A percentile compares a stretch with the other conserved stretches of the same genome.
phyloP scores from a whole-genome alignment of 1,140 invertebrate genomes.

The Diploscapter pachys region DNA sequence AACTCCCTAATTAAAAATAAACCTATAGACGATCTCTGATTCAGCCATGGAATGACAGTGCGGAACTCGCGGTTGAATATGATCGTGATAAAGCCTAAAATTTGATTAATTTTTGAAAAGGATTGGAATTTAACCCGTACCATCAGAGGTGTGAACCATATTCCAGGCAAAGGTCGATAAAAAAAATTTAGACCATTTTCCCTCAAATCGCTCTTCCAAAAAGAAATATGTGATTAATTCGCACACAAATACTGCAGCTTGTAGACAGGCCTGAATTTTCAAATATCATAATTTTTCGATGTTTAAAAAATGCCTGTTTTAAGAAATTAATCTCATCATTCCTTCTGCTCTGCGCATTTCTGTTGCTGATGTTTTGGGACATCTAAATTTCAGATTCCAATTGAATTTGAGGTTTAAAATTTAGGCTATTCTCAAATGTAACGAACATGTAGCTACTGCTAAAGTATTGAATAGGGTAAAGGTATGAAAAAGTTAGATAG shows the following conservation, averaged over 20 bases:
- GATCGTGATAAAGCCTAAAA: constrained; percentile 2
- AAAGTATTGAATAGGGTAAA: not conserved
- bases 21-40: too few relatives aligned
- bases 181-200: not conserved
- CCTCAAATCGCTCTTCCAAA: constrained; percentile 1
- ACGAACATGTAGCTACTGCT: not conserved
- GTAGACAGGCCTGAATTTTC: not conserved
- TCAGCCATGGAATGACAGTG: not conserved
- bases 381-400: not conserved
- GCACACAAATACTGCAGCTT: constrained; percentile 5
- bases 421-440: not conserved
- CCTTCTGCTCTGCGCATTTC: too few relatives aligned
- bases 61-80: constrained; percentile 14
- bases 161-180: constrained; percentile 1
- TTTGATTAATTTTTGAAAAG: not conserved
- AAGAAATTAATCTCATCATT: constrained; percentile 2
- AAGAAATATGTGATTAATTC: constrained; percentile 15
- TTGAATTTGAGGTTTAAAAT: not conserved
- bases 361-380: not conserved
- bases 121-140: not conserved
- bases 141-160: constrained; percentile 5
- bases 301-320: not conserved
- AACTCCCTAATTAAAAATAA: too few relatives aligned
- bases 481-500: not conserved
- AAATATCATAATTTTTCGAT: not conserved